Evolutionary conservation across 1,140 invertebrate genomes (phyloP), one percentile per base, ranked within the genome.

Genomic region (Cephus cinctus): DNA sequence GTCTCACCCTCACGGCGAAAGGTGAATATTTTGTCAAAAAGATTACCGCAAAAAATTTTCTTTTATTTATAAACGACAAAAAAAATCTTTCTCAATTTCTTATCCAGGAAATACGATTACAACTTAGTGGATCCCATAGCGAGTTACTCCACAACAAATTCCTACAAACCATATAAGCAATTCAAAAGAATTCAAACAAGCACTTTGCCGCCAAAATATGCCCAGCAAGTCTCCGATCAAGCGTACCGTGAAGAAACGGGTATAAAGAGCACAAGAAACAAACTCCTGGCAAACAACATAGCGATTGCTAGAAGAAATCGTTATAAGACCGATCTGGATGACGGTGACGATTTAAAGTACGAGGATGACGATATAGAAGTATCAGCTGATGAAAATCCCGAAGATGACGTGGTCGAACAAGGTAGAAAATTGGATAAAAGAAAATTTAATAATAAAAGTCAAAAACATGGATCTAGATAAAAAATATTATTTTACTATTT

Each of bases 391-490:
- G 56, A 52, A 20, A 57, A 60, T 23, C 15, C 16, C n/a, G 59
- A 57, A 0, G 57, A 61, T 5, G 55, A 67, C 1, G 55, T 16
- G 11, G 59, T 54, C 11, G 61, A 62, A 4, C 62, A 66, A 50
- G 47, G 47, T 40, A 53, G 21, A 35, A 35, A 44, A 52, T 40
- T 52, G 41, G 41, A 43, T 31, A 44, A 46, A 32, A 11, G 20
- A 23, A 1, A 23, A 43, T 20, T 36, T 27, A 15, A 21, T 1
- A 23, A n/a, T 5, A 15, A 15, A 4, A 8, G 9, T 25, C 11
- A 18, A 18, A 5, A 36, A 15, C 9, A 36, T 36, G 14, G 14
- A 14, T 11, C 19, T 36, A 15, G 3, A 11, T 16, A 36, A 8
- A 4, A 12, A 3, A 2, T 27, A 27, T 30, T 11, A n/a, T n/a